Evolutionary conservation across 2,113 vertebrate species (phyloP), one percentile per base, ranked within the genome.

Genomic region (Myrmophylax atrothorax): DNA sequence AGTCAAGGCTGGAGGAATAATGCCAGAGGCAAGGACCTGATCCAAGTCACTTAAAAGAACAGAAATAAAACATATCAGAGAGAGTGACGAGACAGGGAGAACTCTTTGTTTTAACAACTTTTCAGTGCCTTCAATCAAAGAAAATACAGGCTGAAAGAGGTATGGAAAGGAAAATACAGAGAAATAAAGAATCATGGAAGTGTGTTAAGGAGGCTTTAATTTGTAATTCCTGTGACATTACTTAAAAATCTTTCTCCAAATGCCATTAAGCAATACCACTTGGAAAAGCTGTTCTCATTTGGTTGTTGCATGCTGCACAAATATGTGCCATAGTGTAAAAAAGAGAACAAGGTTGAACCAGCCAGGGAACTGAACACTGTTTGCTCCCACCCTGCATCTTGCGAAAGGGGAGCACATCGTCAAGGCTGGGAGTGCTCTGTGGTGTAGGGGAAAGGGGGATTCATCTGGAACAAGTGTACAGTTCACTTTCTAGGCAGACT

Each of bases 251-350:
- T 81, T 85, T 93, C 85, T 78, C 75, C 66, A 92, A 92, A 58
- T 84, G 60, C 37, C 56, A 35, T 88, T 92, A 86, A 90, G 92
- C 96, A 93, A 96, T 72, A 84, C 24, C 42, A n/a, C 56, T 93
- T 78, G 93, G 88, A 96, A 94, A 95, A 91, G 50, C 82, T 91
- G 73, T 86, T 74, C 75, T 92, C 85, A 82, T 72, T 63, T 64
- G 55, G 59, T 90, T 90, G 56, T 87, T 93, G 72, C 94, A 66
- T 44, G 64, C 58, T 80, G 50, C 60, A 90, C 47, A 92, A 90
- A 95, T 95, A n/a, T 84, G 49, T 94, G 84, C 79, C 83, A 89
- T 72, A 90, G 91, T 87, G 72, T 83, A 82, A 90, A 88, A 95
- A 95, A 52, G 66, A 78, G 90, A 89, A 40, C 22, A 62, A 95